Percentiles rank a stretch among this genome's conserved stretches.
These are phyloP conservation scores for Anagrus nilaparvatae DNA, from an alignment of 1,140 invertebrate genomes.

Conservation along the genomic window DNA sequence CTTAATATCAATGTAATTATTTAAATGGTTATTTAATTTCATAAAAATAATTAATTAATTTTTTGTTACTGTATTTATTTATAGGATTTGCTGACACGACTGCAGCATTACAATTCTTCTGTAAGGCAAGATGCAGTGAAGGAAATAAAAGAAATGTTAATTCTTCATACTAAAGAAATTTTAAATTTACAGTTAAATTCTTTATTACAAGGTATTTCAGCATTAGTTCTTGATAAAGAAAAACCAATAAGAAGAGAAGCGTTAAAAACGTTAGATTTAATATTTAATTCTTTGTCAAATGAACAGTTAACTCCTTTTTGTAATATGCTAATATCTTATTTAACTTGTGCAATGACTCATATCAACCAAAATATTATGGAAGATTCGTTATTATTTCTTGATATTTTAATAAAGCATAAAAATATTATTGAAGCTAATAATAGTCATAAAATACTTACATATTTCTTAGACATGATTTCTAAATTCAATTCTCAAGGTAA, in stretches of 20 bases:
- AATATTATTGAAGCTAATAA: conserved; percentile 51
- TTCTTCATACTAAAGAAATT: conserved; percentile 40
- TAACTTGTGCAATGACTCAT: conserved; percentile 79
- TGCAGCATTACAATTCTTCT: conserved; percentile 69
- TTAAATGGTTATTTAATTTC: conserved; percentile 1
- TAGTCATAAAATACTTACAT: conserved; percentile 58
- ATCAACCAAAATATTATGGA: conserved; percentile 68
- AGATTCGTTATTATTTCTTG: conserved; percentile 70
- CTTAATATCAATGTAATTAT: conserved; percentile 49
- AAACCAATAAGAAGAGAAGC: conserved; percentile 55
- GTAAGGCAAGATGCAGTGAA: conserved; percentile 57
- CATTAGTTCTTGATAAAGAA: conserved; percentile 62
- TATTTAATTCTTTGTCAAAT: conserved; percentile 46
- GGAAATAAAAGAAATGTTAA: conserved; percentile 61
- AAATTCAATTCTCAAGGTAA: conserved; percentile 51
- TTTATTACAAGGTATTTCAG: conserved; percentile 57
- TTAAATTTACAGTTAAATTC: conserved; percentile 52
- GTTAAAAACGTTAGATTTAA: conserved; percentile 53
- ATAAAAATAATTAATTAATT: conserved; percentile 9
- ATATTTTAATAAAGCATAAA: conserved; percentile 53
- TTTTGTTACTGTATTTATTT: conserved; percentile 15
- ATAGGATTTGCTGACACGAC: conserved; percentile 60
- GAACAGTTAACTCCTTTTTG: conserved; percentile 55
- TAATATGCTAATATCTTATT: conserved; percentile 61
- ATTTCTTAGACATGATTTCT: conserved; percentile 73